These are phyloP conservation scores for Burhinus oedicnemus DNA, from an alignment of 2,113 vertebrate genomes.

Conservation along the genomic window DNA sequence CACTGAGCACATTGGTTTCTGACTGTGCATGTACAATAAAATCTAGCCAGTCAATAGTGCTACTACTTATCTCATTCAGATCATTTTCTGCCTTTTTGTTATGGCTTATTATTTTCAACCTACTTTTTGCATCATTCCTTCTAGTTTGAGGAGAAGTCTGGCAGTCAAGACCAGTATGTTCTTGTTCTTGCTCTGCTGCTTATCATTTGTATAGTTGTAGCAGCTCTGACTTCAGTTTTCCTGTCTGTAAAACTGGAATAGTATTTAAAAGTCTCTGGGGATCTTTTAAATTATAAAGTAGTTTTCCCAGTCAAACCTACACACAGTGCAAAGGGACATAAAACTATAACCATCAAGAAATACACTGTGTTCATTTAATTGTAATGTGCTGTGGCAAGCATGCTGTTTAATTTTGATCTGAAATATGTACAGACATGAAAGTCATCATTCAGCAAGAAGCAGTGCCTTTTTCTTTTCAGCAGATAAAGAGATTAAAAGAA, in stretches of 20 bases:
- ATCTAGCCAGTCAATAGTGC: neutral
- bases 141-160: neutral
- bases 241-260: neutral
- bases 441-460: neutral
- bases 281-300: neutral
- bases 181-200: neutral
- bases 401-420: neutral
- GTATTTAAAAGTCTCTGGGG: neutral
- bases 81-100: neutral
- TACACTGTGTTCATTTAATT: neutral
- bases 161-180: neutral
- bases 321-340: neutral
- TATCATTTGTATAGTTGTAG: neutral
- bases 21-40: conserved; percentile 9
- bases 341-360: neutral
- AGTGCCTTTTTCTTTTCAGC: neutral
- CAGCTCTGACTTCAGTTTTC: neutral
- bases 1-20: conserved; percentile 31
- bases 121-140: neutral
- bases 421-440: neutral
- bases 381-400: neutral
- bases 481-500: neutral
- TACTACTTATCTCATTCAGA: conserved; percentile 16
- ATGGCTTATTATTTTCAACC: conserved; percentile 29
- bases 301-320: neutral